phyloP scores from a whole-genome alignment of 1,140 invertebrate genomes.

The Bombus difficillimus region DNA sequence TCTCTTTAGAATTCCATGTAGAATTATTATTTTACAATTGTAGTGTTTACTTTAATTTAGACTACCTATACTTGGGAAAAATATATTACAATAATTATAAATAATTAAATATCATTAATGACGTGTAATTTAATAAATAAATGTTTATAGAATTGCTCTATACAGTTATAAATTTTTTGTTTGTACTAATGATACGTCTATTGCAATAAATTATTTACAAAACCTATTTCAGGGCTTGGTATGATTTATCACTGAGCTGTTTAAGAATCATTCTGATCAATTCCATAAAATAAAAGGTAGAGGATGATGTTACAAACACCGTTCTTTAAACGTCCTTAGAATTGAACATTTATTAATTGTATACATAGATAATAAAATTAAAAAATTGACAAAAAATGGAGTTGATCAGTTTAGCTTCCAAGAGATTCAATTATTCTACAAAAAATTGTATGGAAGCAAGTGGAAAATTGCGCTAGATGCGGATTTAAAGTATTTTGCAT shows the following conservation, averaged over 20 bases:
- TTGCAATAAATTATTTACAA: conserved; percentile 30
- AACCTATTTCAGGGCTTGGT: background rate
- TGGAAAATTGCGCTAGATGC: background rate
- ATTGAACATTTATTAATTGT: no score
- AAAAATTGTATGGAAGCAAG: background rate
- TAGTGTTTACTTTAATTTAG: conserved; percentile 15
- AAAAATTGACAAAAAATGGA: background rate
- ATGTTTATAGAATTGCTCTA: background rate
- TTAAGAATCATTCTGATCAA: background rate
- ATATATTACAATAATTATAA: conserved; percentile 11
- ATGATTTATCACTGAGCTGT: background rate
- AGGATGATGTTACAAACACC: background rate
- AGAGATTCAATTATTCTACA: background rate
- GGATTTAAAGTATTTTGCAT: background rate
- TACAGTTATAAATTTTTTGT: background rate
- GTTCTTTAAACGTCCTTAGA: background rate
- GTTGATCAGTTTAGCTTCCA: background rate
- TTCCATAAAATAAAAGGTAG: background rate
- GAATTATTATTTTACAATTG: conserved; percentile 7
- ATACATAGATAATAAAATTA: background rate
- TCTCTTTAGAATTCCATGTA: background rate
- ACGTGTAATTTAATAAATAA: conserved; percentile 17
- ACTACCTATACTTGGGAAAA: background rate
- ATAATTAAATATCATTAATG: background rate
- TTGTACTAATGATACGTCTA: background rate